Percentiles rank a stretch among this genome's conserved stretches.
phyloP scores from a whole-genome alignment of 2,797 vertebrate genomes.

The Melanotaenia parkinsoni region DNA sequence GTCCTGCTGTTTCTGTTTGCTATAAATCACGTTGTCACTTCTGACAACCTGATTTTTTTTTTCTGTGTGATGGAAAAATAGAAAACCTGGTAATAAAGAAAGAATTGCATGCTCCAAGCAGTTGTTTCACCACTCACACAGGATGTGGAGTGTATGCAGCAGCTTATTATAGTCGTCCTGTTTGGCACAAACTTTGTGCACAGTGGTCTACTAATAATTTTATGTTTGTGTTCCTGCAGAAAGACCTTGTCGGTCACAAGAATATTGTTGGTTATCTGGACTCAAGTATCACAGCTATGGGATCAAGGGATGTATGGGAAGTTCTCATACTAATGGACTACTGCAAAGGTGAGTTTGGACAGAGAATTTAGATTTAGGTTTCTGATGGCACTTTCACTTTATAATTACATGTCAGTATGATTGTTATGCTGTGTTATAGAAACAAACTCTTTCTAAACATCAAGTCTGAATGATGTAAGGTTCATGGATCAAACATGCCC shows the following conservation, averaged over 20 bases:
- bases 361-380: background rate
- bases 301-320: slow-evolving; percentile 96
- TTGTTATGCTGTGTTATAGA: background rate
- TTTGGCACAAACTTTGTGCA: background rate
- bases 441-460: background rate
- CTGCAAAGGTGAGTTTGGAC: slow-evolving; percentile 88
- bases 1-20: background rate
- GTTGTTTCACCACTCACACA: background rate
- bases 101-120: background rate
- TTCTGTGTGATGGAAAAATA: background rate
- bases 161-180: background rate
- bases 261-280: slow-evolving; percentile 98
- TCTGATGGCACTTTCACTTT: background rate
- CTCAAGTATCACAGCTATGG: slow-evolving; percentile 93
- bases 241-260: slow-evolving; percentile 95
- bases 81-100: background rate
- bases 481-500: background rate
- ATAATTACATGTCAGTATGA: background rate
- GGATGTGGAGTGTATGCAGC: background rate
- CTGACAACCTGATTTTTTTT: background rate
- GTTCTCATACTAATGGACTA: slow-evolving; percentile 98
- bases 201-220: slow-evolving; percentile 8
- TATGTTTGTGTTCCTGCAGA: slow-evolving; percentile 75
- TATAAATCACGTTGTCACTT: background rate
- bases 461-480: background rate